Conservation (phyloP, 2,797 vertebrate species). For the Brotula barbata region DNA sequence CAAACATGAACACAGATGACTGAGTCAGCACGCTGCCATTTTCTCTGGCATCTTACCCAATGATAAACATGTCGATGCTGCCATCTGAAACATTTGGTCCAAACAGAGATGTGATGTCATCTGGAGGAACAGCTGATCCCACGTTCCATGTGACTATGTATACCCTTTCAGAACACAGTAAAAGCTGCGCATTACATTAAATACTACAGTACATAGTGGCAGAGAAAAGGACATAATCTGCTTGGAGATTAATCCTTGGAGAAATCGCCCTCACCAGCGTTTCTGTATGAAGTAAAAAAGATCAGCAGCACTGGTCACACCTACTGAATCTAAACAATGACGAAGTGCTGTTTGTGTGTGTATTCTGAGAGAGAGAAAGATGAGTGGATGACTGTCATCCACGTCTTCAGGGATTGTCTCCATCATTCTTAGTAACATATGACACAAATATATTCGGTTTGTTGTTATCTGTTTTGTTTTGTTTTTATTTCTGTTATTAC, state of each 20-base stretch:
- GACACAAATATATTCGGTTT: neutral
- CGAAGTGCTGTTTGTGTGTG: constrained; percentile 37
- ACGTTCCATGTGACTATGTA: constrained; percentile 97
- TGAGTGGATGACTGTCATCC: neutral
- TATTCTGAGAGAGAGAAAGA: constrained; percentile 21
- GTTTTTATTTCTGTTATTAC: neutral
- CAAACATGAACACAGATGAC: constrained; percentile 53
- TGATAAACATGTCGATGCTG: constrained; percentile 89
- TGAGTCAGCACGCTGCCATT: constrained; percentile 63
- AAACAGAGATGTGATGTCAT: constrained; percentile 90
- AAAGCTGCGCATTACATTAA: constrained; percentile 19
- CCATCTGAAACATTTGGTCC: constrained; percentile 85
- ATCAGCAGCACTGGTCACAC: constrained; percentile 55
- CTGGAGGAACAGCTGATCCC: constrained; percentile 91
- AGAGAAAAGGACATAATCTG: constrained; percentile 41
- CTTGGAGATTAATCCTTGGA: constrained; percentile 41
- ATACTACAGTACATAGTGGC: constrained; percentile 7
- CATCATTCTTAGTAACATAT: neutral
- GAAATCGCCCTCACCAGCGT: constrained; percentile 31
- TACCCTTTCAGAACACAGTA: constrained; percentile 76
- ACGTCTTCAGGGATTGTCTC: neutral
- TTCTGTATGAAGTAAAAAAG: constrained; percentile 40
- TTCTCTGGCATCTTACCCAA: constrained; percentile 86
- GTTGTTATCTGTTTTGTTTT: neutral
- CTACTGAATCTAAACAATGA: constrained; percentile 47